phyloP scores from a whole-genome alignment of 2,797 vertebrate species.

The Trichosurus vulpecula region DNA sequence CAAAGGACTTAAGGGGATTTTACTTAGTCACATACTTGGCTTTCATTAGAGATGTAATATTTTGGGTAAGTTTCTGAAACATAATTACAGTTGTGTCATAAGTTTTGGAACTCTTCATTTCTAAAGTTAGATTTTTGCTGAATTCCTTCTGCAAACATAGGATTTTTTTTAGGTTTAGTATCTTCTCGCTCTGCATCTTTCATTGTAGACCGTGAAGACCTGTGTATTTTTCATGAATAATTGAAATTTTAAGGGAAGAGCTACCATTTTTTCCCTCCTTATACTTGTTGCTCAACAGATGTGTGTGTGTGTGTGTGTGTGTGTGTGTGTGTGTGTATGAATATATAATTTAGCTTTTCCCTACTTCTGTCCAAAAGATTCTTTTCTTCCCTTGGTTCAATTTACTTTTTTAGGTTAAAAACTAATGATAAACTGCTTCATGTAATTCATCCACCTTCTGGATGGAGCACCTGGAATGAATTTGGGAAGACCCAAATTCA shows the following conservation, averaged over 20 bases:
- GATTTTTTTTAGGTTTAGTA: not conserved
- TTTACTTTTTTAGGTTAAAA: not conserved
- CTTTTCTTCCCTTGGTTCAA: not conserved
- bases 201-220: not conserved
- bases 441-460: not conserved
- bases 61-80: constrained; percentile 1
- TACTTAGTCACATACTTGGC: not conserved
- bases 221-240: constrained; percentile 8
- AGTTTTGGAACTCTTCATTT: not conserved
- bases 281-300: not conserved
- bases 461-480: not conserved
- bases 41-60: not conserved
- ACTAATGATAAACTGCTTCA: not conserved
- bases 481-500: not conserved
- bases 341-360: not conserved
- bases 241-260: constrained; percentile 32
- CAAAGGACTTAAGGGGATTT: not conserved
- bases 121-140: constrained; percentile 25
- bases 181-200: constrained; percentile 1
- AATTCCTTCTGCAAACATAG: not conserved
- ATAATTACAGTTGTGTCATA: not conserved
- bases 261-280: not conserved
- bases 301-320: not conserved
- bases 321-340: not conserved
- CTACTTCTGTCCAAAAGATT: not conserved